A percentile compares a stretch with the other conserved stretches of the same genome.
Evolutionary conservation across 2,113 vertebrate species (phyloP).

Genomic region (Limnothrissa miodon): DNA sequence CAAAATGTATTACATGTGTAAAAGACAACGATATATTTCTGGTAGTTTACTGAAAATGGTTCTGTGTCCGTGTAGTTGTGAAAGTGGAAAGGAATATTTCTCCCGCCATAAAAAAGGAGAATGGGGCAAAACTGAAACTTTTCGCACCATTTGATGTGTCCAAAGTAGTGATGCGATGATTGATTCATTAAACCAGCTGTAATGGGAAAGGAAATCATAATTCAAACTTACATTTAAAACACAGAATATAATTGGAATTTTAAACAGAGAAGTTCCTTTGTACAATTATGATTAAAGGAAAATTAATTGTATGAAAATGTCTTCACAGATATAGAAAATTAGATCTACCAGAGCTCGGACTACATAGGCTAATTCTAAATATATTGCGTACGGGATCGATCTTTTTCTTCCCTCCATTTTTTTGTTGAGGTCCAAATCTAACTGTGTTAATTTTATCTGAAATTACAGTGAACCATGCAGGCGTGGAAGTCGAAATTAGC

Average conservation of each 20-base stretch:
- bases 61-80: background rate
- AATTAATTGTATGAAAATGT: constrained; percentile 85
- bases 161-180: constrained; percentile 70
- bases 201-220: constrained; percentile 76
- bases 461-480: constrained; percentile 73
- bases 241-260: constrained; percentile 81
- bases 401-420: constrained; percentile 53
- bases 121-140: constrained; percentile 54
- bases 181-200: constrained; percentile 74
- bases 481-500: constrained; percentile 83
- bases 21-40: background rate
- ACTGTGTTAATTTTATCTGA: constrained; percentile 89
- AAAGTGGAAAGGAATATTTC: constrained; percentile 47
- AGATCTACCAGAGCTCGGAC: constrained; percentile 69
- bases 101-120: constrained; percentile 58
- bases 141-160: constrained; percentile 71
- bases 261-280: constrained; percentile 74
- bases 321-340: constrained; percentile 78
- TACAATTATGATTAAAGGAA: constrained; percentile 82
- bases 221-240: constrained; percentile 77
- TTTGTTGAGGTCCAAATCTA: constrained; percentile 76
- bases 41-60: background rate
- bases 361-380: constrained; percentile 71
- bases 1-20: too few relatives aligned
- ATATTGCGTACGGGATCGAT: constrained; percentile 74